Percentiles rank a stretch among this genome's conserved stretches.
Evolutionary conservation across 2,113 vertebrate species (phyloP).

Genomic region (Chiloscyllium plagiosum): DNA sequence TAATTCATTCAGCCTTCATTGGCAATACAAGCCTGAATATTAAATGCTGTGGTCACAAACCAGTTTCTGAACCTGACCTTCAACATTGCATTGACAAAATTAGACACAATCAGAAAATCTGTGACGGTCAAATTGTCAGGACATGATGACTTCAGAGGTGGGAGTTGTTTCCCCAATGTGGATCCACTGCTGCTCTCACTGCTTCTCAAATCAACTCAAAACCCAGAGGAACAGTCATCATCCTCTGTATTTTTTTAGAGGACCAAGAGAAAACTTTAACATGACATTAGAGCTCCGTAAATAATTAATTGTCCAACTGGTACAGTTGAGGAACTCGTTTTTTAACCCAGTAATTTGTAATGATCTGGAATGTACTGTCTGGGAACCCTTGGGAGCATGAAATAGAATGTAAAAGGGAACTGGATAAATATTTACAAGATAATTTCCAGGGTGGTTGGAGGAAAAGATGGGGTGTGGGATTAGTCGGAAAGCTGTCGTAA

Average conservation of each 20-base stretch:
- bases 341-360: background rate
- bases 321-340: background rate
- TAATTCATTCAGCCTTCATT: conserved; percentile 15
- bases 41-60: background rate
- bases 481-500: background rate
- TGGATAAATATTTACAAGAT: background rate
- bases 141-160: background rate
- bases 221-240: background rate
- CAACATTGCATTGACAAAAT: background rate
- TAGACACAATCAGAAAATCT: background rate
- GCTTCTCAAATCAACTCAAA: background rate
- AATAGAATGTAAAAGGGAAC: background rate
- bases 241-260: background rate
- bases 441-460: background rate
- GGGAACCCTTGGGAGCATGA: background rate
- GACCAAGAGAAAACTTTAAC: background rate
- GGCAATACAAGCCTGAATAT: background rate
- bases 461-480: background rate
- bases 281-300: background rate
- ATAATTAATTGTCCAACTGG: background rate
- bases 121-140: background rate
- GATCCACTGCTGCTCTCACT: too few species aligned
- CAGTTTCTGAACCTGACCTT: background rate
- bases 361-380: too few species aligned
- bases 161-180: background rate